These are phyloP conservation scores for Telmatochromis sp. DNA, from an alignment of 2,113 vertebrate species.

Conservation along the genomic window DNA sequence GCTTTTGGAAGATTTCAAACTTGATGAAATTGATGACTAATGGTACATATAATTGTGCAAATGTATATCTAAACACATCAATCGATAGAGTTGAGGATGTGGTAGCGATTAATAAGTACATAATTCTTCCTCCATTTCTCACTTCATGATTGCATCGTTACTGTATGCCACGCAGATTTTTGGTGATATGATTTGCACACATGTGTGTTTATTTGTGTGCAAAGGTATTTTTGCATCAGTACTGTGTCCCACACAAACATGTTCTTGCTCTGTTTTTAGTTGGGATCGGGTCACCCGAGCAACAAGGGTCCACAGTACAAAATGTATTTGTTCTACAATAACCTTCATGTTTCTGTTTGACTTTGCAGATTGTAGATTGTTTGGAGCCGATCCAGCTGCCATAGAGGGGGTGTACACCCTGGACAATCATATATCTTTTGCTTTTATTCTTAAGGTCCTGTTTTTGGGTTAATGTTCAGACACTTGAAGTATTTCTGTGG, in stretches of 20 bases:
- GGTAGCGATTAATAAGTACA: rapidly evolving
- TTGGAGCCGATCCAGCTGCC: background rate
- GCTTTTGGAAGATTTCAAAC: background rate
- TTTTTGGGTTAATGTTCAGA: background rate
- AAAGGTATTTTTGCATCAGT: background rate
- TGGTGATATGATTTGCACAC: background rate
- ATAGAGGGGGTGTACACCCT: background rate
- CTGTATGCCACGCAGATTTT: background rate
- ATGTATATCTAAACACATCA: background rate
- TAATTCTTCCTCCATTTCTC: background rate
- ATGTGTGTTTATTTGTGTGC: background rate
- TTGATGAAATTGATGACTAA: background rate
- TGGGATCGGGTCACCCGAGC: background rate
- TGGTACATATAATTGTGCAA: background rate
- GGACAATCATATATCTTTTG: background rate
- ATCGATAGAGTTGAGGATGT: background rate
- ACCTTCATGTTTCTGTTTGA: background rate
- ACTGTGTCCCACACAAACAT: background rate
- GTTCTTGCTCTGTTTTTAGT: background rate
- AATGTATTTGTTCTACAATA: background rate
- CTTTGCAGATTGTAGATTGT: background rate
- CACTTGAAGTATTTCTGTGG: background rate
- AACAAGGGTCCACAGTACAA: background rate
- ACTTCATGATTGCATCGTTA: background rate
- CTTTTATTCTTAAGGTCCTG: background rate